phyloP scores from a whole-genome alignment of 2,113 vertebrate genomes.

The Riparia riparia region DNA sequence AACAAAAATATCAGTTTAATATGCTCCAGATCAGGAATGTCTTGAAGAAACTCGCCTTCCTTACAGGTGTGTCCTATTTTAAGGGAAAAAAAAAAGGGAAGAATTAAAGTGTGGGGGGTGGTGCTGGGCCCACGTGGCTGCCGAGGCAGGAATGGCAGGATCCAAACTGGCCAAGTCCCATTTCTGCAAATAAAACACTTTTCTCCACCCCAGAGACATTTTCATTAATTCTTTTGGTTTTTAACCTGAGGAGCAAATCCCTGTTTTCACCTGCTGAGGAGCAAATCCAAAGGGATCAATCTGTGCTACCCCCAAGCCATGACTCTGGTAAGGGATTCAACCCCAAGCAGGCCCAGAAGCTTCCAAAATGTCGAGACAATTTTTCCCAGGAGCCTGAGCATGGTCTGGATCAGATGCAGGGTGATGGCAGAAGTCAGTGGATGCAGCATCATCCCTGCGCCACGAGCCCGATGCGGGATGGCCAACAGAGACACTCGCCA shows the following conservation, averaged over 20 bases:
- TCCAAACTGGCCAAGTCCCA: not conserved
- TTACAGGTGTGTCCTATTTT: slow-evolving; percentile 70
- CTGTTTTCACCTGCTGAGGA: not conserved
- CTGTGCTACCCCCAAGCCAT: accelerated
- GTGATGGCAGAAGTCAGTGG: not conserved
- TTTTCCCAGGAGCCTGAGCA: not conserved
- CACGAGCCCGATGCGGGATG: accelerated
- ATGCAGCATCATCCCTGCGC: not conserved
- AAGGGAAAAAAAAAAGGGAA: slow-evolving; percentile 7
- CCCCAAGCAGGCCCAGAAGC: not conserved
- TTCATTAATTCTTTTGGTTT: not conserved
- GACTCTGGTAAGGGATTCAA: not conserved
- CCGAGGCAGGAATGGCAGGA: not conserved
- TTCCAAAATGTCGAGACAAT: not conserved
- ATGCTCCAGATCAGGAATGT: slow-evolving; percentile 52
- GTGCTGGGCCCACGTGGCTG: not conserved
- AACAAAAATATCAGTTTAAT: slow-evolving; percentile 65
- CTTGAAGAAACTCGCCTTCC: slow-evolving; percentile 36
- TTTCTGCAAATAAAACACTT: not conserved
- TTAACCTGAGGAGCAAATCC: not conserved
- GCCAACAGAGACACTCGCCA: not conserved
- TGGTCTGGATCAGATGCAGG: accelerated
- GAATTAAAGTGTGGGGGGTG: slow-evolving; percentile 15
- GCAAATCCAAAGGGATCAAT: not conserved
- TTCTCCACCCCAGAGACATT: not conserved